phyloP scores from a whole-genome alignment of 2,888 invertebrate species.

The Lissonota sp. region DNA sequence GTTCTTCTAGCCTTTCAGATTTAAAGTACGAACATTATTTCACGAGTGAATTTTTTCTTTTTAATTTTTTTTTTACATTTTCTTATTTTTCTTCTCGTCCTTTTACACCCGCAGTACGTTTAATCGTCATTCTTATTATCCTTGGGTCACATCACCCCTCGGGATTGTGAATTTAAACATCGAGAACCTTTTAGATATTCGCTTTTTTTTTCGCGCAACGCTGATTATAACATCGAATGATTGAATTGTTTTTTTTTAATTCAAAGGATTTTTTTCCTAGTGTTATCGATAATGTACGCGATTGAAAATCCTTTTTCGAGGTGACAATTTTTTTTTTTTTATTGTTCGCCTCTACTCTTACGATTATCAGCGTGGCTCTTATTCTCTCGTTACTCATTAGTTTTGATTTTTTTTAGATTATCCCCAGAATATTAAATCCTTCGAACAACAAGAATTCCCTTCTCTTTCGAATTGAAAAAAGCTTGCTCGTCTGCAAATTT shows the following conservation, averaged over 20 bases:
- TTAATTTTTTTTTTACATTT: conserved; percentile 30
- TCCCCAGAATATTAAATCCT: not conserved
- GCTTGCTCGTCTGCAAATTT: not conserved
- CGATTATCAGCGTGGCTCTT: conserved; percentile 16
- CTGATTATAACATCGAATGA: conserved; percentile 13
- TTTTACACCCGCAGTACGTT: not conserved
- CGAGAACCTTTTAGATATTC: conserved; percentile 1
- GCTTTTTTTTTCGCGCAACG: not conserved
- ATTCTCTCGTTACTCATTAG: conserved; percentile 20
- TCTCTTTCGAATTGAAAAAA: not conserved
- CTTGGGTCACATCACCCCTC: not conserved
- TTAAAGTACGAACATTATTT: conserved; percentile 13
- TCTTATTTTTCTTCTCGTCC: not conserved
- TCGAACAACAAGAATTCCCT: not conserved
- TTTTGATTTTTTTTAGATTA: not conserved
- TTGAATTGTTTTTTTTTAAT: conserved; percentile 6
- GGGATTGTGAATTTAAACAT: not conserved
- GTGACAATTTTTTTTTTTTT: not conserved
- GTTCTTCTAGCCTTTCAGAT: conserved; percentile 11
- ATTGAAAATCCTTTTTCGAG: conserved; percentile 11
- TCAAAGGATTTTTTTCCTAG: not conserved
- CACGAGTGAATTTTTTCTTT: conserved; percentile 15
- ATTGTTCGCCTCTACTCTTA: conserved; percentile 4
- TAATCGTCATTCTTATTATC: not conserved
- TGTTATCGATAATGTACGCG: conserved; percentile 13